These are phyloP conservation scores for Hoplostethus mediterraneus DNA, from an alignment of 2,797 vertebrate species.

Conservation along the genomic window DNA sequence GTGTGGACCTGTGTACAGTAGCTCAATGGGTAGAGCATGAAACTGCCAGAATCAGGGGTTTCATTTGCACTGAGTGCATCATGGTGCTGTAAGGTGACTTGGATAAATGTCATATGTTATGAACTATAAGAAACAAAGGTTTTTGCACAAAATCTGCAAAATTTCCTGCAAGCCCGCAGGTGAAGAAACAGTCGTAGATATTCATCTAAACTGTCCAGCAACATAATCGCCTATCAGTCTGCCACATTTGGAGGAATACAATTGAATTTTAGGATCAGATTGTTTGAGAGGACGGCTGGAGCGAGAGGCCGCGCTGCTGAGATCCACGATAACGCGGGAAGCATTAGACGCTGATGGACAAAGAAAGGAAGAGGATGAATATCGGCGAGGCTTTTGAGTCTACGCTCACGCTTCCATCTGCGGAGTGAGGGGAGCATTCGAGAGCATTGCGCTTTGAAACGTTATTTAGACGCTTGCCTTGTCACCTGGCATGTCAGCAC, in stretches of 20 bases:
- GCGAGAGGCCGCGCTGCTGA: too few species aligned
- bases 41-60: too few species aligned
- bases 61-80: too few species aligned
- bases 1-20: background rate
- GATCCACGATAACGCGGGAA: background rate
- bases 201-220: too few species aligned
- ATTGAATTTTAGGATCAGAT: slow-evolving; percentile 16
- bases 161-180: too few species aligned
- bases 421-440: background rate
- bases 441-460: slow-evolving; percentile 18
- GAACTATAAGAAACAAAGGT: too few species aligned
- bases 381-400: slow-evolving; percentile 25
- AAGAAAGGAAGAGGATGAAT: slow-evolving; percentile 37
- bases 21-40: background rate
- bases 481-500: too few species aligned
- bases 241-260: slow-evolving; percentile 25
- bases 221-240: background rate
- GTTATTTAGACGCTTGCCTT: slow-evolving; percentile 23
- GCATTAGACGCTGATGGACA: slow-evolving; percentile 47
- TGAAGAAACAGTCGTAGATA: too few species aligned
- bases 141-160: too few species aligned
- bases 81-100: too few species aligned
- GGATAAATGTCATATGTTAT: too few species aligned
- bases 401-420: background rate
- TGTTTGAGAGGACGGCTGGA: slow-evolving; percentile 11